A percentile compares a stretch with the other conserved stretches of the same genome.
These are phyloP conservation scores for Bombus balteatus DNA, from an alignment of 1,140 invertebrate genomes.

Conservation along the genomic window DNA sequence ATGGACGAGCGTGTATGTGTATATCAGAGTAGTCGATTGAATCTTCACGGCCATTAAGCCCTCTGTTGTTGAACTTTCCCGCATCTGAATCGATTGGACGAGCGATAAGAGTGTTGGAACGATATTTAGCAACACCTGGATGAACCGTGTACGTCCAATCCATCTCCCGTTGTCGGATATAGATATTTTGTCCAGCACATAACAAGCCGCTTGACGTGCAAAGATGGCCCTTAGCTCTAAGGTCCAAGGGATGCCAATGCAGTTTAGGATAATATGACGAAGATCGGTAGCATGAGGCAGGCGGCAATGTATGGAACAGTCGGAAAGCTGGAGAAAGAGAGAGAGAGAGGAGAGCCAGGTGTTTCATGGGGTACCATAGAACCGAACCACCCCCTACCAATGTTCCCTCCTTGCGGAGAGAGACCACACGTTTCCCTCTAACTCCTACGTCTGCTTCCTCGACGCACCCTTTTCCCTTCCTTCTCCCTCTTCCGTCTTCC, in stretches of 20 bases:
- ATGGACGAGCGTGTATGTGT: too few species aligned
- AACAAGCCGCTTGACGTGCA: constrained; percentile 61
- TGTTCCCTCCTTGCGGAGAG: constrained; percentile 25
- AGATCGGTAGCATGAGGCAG: constrained; percentile 57
- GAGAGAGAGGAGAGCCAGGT: constrained; percentile 66
- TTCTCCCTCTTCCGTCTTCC: constrained; percentile 13
- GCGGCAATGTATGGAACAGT: constrained; percentile 44
- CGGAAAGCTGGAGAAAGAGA: background rate
- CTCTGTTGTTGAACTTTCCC: background rate
- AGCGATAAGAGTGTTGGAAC: background rate
- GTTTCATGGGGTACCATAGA: constrained; percentile 66
- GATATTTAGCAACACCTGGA: constrained; percentile 13
- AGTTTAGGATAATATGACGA: constrained; percentile 66
- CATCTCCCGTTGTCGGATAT: constrained; percentile 38
- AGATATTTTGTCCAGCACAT: constrained; percentile 56
- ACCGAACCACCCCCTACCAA: constrained; percentile 59
- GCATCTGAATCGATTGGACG: background rate
- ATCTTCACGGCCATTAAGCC: background rate
- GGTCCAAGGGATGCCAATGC: constrained; percentile 45
- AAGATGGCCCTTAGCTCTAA: constrained; percentile 23
- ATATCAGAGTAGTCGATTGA: too few species aligned
- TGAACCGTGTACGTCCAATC: background rate
- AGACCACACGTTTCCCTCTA: constrained; percentile 38
- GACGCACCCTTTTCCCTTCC: constrained; percentile 33
- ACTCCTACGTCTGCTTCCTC: constrained; percentile 38